Evolutionary conservation across 2,888 invertebrate genomes (phyloP), one percentile per base, ranked within the genome.

Genomic region (Phorcus lineatus): DNA sequence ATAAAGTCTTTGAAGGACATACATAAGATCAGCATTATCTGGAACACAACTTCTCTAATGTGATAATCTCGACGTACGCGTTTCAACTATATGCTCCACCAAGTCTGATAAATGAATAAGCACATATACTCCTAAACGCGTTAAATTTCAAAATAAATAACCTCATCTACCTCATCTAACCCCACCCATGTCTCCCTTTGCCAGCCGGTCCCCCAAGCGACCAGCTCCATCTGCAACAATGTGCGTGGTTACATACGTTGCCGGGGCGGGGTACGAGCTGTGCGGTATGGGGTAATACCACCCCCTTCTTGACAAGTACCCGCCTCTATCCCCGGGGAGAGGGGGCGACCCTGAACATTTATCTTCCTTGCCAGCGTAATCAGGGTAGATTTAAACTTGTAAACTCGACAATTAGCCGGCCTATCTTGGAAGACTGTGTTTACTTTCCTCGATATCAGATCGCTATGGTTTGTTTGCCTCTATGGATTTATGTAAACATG

Each of bases 321-420:
- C 28, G 28, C 24, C 62, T 22, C 16, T 24, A 28, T 24, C 24
- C 28, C 22, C 13, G 28, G 24, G 62, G 62, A 62, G 62, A 28
- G 62, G 16, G 62, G 62, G 16, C 28, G 24, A 62, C 62, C 62
- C 24, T 16, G 16, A 28, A 28, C 62, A 62, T 62, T 62, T 62
- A 62, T 62, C 62, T 62, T 62, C 22, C 24, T 28, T 62, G 62
- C 28, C 62, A 62, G 62, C 13, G 22, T 62, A 62, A 62, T 62
- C 62, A 28, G 28, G 62, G 62, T 9, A 28, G 62, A 62, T 62
- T 62, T 62, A 62, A 62, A 62, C 62, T 62, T 62, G 62, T 62
- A 62, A 62, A 62, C 62, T 62, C 62, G 28, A 62, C 62, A 62
- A 62, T 62, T 62, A 62, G 62, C 62, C 62, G 62, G 62, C 62